Evolutionary conservation across 2,888 invertebrate species (phyloP).

Genomic region (Pycnomerus fuliginosus): DNA sequence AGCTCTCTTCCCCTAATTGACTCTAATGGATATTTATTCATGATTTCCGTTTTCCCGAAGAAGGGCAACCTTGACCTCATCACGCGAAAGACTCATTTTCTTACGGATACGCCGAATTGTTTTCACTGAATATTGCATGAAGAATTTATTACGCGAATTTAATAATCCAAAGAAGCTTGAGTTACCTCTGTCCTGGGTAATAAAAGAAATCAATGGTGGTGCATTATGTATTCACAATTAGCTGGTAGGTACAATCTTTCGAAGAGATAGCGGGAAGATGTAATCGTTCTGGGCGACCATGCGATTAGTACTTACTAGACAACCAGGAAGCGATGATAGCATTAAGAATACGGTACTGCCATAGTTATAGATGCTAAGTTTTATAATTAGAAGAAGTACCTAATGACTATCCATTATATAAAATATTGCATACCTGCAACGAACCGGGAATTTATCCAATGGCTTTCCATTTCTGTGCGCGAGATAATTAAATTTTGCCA

Average conservation of each 20-base stretch:
- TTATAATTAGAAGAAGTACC: constrained; percentile 11
- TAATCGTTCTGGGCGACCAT: constrained; percentile 3
- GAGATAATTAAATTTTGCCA: no score
- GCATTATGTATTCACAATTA: no score
- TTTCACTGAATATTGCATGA: constrained; percentile 13
- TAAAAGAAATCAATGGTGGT: no score
- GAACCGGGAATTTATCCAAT: no score
- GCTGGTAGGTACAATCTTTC: constrained; percentile 13
- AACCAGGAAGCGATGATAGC: constrained; percentile 14
- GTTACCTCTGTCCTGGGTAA: no score
- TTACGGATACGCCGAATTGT: constrained; percentile 8
- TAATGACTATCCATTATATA: constrained; percentile 6
- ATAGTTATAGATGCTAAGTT: constrained; percentile 6
- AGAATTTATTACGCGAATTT: no score
- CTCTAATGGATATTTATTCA: constrained; percentile 30
- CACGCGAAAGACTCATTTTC: constrained; percentile 18
- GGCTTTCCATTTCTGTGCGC: no score
- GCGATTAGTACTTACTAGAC: constrained; percentile 11
- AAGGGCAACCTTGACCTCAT: constrained; percentile 24
- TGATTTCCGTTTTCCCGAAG: constrained; percentile 26
- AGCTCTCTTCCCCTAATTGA: constrained; percentile 24
- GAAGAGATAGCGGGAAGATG: constrained; percentile 4
- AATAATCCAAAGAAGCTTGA: no score
- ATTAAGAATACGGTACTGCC: constrained; percentile 15
- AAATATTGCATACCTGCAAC: constrained; percentile 11